A percentile compares a stretch with the other conserved stretches of the same genome.
These are phyloP conservation scores for Myiothlypis coronata DNA, from an alignment of 2,797 vertebrate genomes.

Conservation along the genomic window DNA sequence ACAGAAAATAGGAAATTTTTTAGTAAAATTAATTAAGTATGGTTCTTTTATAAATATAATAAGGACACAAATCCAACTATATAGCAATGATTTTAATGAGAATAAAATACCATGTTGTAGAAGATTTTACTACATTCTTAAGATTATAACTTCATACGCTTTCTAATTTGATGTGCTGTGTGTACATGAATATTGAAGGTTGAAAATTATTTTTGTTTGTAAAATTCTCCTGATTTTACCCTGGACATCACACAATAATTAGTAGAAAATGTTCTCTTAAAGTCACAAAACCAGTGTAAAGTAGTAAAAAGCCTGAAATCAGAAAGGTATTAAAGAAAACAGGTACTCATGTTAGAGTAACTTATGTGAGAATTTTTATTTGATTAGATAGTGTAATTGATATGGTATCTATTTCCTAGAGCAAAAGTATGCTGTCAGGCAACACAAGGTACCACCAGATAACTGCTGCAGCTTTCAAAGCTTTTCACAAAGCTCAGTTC, in stretches of 20 bases:
- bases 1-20: background rate
- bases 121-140: conserved; percentile 14
- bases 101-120: background rate
- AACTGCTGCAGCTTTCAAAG: background rate
- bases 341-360: background rate
- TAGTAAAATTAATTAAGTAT: background rate
- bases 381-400: background rate
- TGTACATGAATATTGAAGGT: background rate
- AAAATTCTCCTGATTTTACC: background rate
- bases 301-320: background rate
- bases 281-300: background rate
- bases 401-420: background rate
- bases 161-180: background rate
- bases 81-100: conserved; percentile 6
- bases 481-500: background rate
- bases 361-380: background rate
- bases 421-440: background rate
- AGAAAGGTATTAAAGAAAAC: background rate
- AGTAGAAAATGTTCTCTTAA: background rate
- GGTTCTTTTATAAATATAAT: conserved; percentile 5
- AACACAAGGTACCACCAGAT: background rate
- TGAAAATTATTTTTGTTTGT: background rate
- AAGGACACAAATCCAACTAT: background rate
- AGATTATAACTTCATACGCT: background rate
- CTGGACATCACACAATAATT: background rate